Conservation (phyloP, 2,888 invertebrate genomes). For the Nematopogon swammerdamellus region DNA sequence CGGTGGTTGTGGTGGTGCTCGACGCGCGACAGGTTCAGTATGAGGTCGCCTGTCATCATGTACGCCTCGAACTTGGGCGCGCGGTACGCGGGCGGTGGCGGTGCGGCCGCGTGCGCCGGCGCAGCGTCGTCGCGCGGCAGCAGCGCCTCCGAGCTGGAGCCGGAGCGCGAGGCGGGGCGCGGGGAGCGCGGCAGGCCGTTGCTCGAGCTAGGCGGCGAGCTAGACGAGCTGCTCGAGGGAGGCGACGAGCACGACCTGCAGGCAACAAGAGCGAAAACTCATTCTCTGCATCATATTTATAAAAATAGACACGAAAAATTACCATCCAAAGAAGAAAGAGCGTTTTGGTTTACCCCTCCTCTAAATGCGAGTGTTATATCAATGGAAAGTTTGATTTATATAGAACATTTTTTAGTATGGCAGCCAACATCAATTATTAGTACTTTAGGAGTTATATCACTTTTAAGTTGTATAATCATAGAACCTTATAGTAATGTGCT, state of each 20-base stretch:
- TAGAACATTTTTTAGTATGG: too few species aligned
- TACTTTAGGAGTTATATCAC: too few species aligned
- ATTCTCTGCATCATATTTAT: too few species aligned
- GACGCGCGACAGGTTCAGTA: constrained; percentile 85
- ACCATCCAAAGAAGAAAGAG: too few species aligned
- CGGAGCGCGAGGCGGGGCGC: constrained; percentile 27
- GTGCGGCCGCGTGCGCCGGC: constrained; percentile 25
- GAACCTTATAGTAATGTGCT: too few species aligned
- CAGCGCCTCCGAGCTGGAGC: constrained; percentile 47
- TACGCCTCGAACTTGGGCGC: constrained; percentile 81
- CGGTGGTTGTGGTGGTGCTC: constrained; percentile 62
- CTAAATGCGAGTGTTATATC: too few species aligned
- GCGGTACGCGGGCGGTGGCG: constrained; percentile 30
- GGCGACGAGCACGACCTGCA: constrained; percentile 34
- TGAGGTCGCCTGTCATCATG: constrained; percentile 97
- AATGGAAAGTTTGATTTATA: too few species aligned
- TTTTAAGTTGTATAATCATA: too few species aligned
- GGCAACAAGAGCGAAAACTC: constrained; percentile 3
- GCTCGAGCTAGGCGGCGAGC: constrained; percentile 11
- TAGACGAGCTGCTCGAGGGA: constrained; percentile 42
- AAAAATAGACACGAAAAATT: too few species aligned
- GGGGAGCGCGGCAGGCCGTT: constrained; percentile 45
- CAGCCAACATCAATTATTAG: too few species aligned
- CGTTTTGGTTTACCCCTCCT: too few species aligned
- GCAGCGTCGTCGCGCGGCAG: constrained; percentile 32